phyloP scores from a whole-genome alignment of 2,113 vertebrate species.

The Clarias magur region DNA sequence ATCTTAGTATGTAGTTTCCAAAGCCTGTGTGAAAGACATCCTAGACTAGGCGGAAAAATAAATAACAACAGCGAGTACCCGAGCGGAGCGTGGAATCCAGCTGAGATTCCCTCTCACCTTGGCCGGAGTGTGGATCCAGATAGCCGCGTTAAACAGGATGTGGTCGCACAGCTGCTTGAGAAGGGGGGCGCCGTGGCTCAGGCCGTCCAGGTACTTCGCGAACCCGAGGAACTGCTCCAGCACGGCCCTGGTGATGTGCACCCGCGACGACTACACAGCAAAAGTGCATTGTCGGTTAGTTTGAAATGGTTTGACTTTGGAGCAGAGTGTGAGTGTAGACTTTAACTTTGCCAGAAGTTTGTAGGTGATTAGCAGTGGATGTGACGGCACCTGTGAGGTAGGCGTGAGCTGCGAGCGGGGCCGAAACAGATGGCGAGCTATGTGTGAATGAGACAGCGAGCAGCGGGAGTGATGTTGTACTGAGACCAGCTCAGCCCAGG shows the following conservation, averaged over 20 bases:
- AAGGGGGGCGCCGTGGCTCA: conserved; percentile 94
- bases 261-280: conserved; percentile 83
- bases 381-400: conserved; percentile 24
- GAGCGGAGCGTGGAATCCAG: neutral
- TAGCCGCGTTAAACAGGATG: conserved; percentile 96
- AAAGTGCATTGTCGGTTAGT: neutral
- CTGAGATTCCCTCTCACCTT: conserved; percentile 75
- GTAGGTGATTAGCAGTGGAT: conserved; percentile 28
- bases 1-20: neutral
- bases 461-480: conserved; percentile 32
- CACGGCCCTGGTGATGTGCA: conserved; percentile 95
- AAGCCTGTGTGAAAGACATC: neutral
- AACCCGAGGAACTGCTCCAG: conserved; percentile 97
- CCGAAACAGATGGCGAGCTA: conserved; percentile 47
- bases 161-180: conserved; percentile 98
- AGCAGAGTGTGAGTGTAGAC: neutral
- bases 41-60: no score
- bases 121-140: conserved; percentile 99
- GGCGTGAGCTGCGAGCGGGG: conserved; percentile 20
- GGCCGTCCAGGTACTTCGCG: conserved; percentile 96
- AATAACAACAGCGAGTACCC: no score
- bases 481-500: neutral
- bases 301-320: conserved; percentile 8
- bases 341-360: conserved; percentile 35
- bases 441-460: conserved; percentile 34